These are phyloP conservation scores for Boulengerochromis microlepis DNA, from an alignment of 2,113 vertebrate species.

Conservation along the genomic window DNA sequence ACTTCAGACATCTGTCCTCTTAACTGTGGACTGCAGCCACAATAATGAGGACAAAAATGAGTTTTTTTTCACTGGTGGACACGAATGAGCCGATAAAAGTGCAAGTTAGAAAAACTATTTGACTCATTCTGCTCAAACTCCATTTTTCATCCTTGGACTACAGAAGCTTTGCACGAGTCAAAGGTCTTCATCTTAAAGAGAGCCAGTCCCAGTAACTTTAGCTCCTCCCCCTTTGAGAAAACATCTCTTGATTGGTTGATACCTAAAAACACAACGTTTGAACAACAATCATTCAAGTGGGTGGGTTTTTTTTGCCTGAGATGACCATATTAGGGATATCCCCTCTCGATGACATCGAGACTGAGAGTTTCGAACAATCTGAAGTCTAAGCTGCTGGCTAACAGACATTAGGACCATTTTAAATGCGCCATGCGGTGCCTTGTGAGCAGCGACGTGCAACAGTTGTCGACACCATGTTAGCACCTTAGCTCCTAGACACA, in stretches of 20 bases:
- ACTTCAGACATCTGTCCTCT: neutral
- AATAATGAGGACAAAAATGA: neutral
- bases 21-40: neutral
- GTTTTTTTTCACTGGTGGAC: neutral
- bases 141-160: neutral
- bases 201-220: neutral
- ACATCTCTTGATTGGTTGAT: neutral
- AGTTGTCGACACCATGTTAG: neutral
- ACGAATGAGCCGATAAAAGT: neutral
- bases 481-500: neutral
- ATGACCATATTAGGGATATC: neutral
- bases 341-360: neutral
- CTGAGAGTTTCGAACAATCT: neutral
- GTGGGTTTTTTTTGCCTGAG: neutral
- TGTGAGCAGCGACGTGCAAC: neutral
- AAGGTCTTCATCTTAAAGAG: fast-evolving
- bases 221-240: neutral
- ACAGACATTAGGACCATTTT: neutral
- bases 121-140: neutral
- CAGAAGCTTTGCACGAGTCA: neutral
- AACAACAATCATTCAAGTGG: neutral
- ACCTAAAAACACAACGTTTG: neutral
- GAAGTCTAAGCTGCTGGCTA: neutral
- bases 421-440: fast-evolving
- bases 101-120: neutral